Conservation (phyloP, 1,140 invertebrate genomes). For the Bombus superbus region DNA sequence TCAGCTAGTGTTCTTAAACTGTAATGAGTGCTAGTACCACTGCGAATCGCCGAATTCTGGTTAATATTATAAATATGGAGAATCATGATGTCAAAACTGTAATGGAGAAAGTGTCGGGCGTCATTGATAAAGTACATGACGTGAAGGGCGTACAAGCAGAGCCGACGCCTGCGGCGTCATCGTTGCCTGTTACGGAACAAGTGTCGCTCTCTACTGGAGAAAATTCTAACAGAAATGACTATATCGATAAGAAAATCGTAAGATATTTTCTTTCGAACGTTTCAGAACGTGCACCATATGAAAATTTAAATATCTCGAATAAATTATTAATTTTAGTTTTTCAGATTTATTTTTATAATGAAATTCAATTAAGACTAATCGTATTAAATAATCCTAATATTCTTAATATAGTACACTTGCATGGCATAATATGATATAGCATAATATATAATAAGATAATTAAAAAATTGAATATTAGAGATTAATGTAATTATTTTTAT, state of each 20-base stretch:
- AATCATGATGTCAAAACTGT: slow-evolving; percentile 50
- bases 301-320: neutral
- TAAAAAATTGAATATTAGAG: neutral
- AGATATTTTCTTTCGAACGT: slow-evolving; percentile 31
- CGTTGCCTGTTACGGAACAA: slow-evolving; percentile 44
- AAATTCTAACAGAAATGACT: slow-evolving; percentile 58
- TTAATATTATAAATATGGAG: slow-evolving; percentile 76
- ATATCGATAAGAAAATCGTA: slow-evolving; percentile 66
- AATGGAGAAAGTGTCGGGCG: slow-evolving; percentile 64
- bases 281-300: neutral
- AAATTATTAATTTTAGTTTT: neutral
- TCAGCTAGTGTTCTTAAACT: slow-evolving; percentile 63
- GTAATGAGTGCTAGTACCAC: slow-evolving; percentile 74
- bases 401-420: neutral
- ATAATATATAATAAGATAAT: neutral
- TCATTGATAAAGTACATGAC: slow-evolving; percentile 60
- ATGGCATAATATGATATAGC: neutral
- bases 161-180: slow-evolving; percentile 74
- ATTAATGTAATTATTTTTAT: neutral
- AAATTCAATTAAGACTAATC: neutral
- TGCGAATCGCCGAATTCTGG: slow-evolving; percentile 66
- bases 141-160: slow-evolving; percentile 71
- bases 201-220: slow-evolving; percentile 72
- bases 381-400: neutral
- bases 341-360: neutral